Base-by-base conservation (phyloP, 1,140 invertebrate species). In the Theocolax elegans region DNA sequence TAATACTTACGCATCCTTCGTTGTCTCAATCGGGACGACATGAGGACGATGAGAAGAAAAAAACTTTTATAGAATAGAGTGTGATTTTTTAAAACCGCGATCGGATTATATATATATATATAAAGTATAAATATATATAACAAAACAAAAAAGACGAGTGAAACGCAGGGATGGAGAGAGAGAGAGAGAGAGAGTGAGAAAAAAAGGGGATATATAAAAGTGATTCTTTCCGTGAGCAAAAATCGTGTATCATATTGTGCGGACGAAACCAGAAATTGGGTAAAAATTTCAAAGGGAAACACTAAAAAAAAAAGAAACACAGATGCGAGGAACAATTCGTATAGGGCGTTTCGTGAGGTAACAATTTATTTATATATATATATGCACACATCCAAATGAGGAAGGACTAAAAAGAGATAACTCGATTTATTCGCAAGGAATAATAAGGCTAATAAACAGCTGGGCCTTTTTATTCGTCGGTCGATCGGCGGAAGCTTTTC, bases 311-410 rank as follows among this genome's bases (percentile, higher is more conserved):
- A 21, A 25, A 51, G 25, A 38, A 54, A 6, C 12, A 31, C 15
- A 10, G 40, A 31, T 2, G 59, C 62, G 75, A 49, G 15, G 53
- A 54, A 31, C 64, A 70, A 77, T 77, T 76, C 72, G 75, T 75
- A n/a, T n/a, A 58, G 60, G 71, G 76, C 76, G 75, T 80, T 75
- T 76, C 79, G n/a, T 74, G 75, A 80, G 75, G 74, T 80, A 83
- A 76, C 75, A 80, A 64, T 80, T 81, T 80, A 82, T 81, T 81
- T 82, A 82, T 82, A 82, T 78, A 67, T 74, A 79, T 71, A 38
- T 70, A 72, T 35, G 4, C 54, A 73, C 31, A 72, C 1, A 49
- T 40, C 49, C 23, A 44, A 71, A 54, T 21, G 29, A 67, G 29
- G 58, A 69, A 40, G 38, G 23, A 59, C 44, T 35, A 23, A 59